These are phyloP conservation scores for Coluber constrictor DNA, from an alignment of 2,797 vertebrate genomes.

Conservation along the genomic window DNA sequence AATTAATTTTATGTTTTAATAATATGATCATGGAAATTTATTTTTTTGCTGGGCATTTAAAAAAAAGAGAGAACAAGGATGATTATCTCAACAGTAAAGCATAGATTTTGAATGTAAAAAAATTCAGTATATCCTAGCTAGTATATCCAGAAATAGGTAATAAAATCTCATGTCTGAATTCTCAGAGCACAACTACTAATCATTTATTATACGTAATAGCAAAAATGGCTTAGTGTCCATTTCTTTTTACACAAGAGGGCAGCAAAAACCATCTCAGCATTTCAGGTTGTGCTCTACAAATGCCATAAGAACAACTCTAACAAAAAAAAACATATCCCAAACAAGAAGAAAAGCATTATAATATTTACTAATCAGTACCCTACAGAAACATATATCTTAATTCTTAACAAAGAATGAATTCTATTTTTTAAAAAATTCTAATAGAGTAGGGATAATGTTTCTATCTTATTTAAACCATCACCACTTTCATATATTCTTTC, in stretches of 20 bases:
- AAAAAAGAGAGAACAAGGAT: neutral
- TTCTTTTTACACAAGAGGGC: conserved; percentile 55
- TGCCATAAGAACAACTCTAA: neutral
- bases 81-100: neutral
- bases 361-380: neutral
- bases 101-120: neutral
- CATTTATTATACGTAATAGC: neutral
- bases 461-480: neutral
- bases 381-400: neutral
- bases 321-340: fast-evolving
- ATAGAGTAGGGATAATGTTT: neutral
- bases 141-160: neutral
- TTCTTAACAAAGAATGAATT: neutral
- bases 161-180: neutral
- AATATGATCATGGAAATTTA: neutral
- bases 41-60: neutral
- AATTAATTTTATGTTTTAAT: neutral
- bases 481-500: neutral
- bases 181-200: neutral
- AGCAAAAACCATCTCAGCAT: conserved; percentile 37
- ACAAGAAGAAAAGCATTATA: neutral
- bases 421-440: neutral
- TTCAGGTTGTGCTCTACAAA: neutral
- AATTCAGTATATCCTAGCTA: neutral
- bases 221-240: neutral